phyloP scores from a whole-genome alignment of 1,140 invertebrate species.

The Drosophila pectinifera region DNA sequence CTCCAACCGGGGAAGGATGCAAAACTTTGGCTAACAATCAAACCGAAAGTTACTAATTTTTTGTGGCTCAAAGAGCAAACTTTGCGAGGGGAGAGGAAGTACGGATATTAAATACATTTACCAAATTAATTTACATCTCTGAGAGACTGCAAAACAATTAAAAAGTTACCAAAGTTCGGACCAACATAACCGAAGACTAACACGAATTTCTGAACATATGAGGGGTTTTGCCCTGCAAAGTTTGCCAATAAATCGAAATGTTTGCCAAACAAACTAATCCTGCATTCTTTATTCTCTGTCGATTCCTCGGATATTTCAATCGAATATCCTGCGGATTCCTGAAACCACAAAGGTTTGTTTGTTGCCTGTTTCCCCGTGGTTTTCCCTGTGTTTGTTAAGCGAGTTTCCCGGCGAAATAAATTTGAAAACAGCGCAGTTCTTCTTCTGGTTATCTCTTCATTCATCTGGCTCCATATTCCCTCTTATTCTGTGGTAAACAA shows the following conservation, averaged over 20 bases:
- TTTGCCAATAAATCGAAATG: conserved; percentile 46
- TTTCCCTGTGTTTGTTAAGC: conserved; percentile 26
- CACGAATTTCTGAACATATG: background rate
- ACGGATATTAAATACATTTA: conserved; percentile 55
- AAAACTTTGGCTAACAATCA: conserved; percentile 27
- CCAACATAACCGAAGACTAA: conserved; percentile 1
- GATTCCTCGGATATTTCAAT: conserved; percentile 30
- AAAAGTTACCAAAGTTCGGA: conserved; percentile 39
- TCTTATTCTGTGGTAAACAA: conserved; percentile 36
- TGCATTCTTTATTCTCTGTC: conserved; percentile 1
- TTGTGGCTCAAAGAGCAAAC: conserved; percentile 24
- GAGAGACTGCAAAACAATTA: conserved; percentile 35
- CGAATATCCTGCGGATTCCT: conserved; percentile 28
- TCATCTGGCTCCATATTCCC: conserved; percentile 9
- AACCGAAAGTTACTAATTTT: conserved; percentile 35
- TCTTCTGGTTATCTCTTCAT: conserved; percentile 42
- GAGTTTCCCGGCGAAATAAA: conserved; percentile 24
- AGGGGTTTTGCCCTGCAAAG: conserved; percentile 17
- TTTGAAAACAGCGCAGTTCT: conserved; percentile 35
- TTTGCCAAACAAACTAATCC: conserved; percentile 32
- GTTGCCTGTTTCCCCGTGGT: conserved; percentile 30
- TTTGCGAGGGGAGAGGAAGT: background rate
- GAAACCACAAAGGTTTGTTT: conserved; percentile 44
- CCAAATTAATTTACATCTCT: conserved; percentile 43
- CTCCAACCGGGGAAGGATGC: background rate